Percentiles rank a stretch among this genome's conserved stretches.
Evolutionary conservation across 2,797 vertebrate species (phyloP).

Genomic region (Chelidonichthys spinosus): DNA sequence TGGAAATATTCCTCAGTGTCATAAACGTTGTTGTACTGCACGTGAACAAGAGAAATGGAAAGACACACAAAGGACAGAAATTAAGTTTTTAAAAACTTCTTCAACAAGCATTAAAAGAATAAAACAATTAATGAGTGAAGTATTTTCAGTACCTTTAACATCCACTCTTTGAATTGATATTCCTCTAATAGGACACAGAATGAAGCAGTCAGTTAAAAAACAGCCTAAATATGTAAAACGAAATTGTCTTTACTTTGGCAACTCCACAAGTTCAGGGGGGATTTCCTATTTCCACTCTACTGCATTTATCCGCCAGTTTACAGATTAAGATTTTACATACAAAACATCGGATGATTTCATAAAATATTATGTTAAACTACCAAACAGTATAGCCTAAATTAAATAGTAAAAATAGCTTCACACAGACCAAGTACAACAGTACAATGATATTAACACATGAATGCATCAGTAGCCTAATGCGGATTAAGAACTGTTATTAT

Average conservation of each 20-base stretch:
- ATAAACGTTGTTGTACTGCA: conserved; percentile 62
- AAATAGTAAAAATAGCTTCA: not conserved
- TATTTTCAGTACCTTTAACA: conserved; percentile 56
- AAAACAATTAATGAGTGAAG: not conserved
- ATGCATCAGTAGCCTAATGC: not conserved
- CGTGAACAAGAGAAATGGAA: conserved; percentile 2
- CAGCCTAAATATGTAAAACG: not conserved
- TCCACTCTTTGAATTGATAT: conserved; percentile 67
- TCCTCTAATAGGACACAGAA: conserved; percentile 62
- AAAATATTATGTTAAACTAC: not conserved
- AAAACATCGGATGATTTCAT: not conserved
- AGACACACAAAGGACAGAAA: not conserved
- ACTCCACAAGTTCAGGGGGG: not conserved
- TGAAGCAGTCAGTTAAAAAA: not conserved
- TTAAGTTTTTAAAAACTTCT: not conserved
- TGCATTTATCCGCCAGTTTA: not conserved
- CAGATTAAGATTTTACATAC: not conserved
- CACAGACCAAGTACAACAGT: not conserved
- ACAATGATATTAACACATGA: not conserved
- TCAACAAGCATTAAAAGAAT: not conserved
- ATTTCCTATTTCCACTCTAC: not conserved
- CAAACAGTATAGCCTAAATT: not conserved
- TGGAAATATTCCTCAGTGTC: conserved; percentile 51
- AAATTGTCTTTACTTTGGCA: not conserved
- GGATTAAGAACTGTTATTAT: no score